Conservation (phyloP, 2,888 invertebrate species). For the Pegoplata infirma region DNA sequence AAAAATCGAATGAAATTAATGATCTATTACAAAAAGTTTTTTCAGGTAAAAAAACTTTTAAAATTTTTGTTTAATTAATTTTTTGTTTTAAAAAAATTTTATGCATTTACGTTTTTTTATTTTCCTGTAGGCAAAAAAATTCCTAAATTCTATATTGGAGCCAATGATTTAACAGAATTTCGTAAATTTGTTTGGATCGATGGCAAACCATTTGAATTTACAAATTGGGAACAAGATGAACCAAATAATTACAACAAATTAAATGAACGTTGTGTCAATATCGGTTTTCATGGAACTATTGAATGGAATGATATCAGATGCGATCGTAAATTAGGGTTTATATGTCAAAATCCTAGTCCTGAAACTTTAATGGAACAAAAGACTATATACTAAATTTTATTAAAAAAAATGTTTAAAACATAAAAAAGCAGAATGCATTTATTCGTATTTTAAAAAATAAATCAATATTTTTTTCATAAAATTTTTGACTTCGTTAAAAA, state of each 20-base stretch:
- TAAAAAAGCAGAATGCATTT: too few species aligned
- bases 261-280: constrained; percentile 49
- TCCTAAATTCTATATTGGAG: constrained; percentile 47
- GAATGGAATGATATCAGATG: constrained; percentile 55
- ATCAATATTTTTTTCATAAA: too few species aligned
- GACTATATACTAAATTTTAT: too few species aligned
- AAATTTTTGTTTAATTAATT: not conserved
- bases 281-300: constrained; percentile 50
- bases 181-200: constrained; percentile 40
- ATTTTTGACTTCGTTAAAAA: too few species aligned
- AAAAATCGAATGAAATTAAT: constrained; percentile 31
- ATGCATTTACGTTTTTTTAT: not conserved
- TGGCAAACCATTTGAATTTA: constrained; percentile 18
- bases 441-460: too few species aligned
- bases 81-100: not conserved
- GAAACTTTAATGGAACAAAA: too few species aligned
- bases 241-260: constrained; percentile 50
- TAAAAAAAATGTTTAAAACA: too few species aligned
- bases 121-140: constrained; percentile 26
- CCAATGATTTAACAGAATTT: constrained; percentile 36
- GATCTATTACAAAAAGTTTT: constrained; percentile 22
- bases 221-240: constrained; percentile 49
- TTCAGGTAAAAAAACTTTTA: constrained; percentile 20
- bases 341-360: too few species aligned
- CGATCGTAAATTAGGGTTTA: constrained; percentile 52